These are phyloP conservation scores for Drosophila colorata DNA, from an alignment of 2,888 invertebrate species.

Conservation along the genomic window DNA sequence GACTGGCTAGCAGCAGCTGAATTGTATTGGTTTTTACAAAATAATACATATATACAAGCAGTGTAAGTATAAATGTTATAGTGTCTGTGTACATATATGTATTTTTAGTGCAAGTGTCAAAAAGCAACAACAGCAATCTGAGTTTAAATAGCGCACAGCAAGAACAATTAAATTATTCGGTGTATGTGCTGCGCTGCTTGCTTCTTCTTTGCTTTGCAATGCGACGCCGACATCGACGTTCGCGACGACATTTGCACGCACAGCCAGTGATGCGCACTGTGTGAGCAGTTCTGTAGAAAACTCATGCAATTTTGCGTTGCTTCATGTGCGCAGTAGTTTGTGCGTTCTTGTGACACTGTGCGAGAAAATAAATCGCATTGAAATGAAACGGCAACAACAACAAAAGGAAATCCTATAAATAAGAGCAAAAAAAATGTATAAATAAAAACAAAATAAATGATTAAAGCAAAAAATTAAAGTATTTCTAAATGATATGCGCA, in stretches of 20 bases:
- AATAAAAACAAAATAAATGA: constrained; percentile 26
- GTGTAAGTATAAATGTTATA: constrained; percentile 40
- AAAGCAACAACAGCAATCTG: constrained; percentile 12
- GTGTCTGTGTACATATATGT: not conserved
- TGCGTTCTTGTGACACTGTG: constrained; percentile 40
- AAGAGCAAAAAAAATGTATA: constrained; percentile 53
- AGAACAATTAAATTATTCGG: constrained; percentile 60
- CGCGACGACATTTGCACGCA: constrained; percentile 69
- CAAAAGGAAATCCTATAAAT: constrained; percentile 63
- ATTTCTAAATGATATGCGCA: constrained; percentile 36
- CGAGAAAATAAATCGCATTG: constrained; percentile 59
- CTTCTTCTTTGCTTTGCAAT: constrained; percentile 40
- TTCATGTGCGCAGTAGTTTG: not conserved
- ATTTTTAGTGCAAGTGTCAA: constrained; percentile 47
- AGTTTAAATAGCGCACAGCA: constrained; percentile 28
- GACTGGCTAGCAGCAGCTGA: constrained; percentile 8
- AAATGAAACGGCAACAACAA: constrained; percentile 59
- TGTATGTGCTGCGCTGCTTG: constrained; percentile 42
- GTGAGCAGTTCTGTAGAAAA: constrained; percentile 20
- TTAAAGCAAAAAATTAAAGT: constrained; percentile 36
- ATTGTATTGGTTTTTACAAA: constrained; percentile 22
- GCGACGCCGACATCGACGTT: constrained; percentile 26
- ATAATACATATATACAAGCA: constrained; percentile 9
- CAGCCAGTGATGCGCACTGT: constrained; percentile 50
- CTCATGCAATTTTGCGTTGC: not conserved